Evolutionary conservation across 2,888 invertebrate species (phyloP).

Genomic region (Cheilosia pagana): DNA sequence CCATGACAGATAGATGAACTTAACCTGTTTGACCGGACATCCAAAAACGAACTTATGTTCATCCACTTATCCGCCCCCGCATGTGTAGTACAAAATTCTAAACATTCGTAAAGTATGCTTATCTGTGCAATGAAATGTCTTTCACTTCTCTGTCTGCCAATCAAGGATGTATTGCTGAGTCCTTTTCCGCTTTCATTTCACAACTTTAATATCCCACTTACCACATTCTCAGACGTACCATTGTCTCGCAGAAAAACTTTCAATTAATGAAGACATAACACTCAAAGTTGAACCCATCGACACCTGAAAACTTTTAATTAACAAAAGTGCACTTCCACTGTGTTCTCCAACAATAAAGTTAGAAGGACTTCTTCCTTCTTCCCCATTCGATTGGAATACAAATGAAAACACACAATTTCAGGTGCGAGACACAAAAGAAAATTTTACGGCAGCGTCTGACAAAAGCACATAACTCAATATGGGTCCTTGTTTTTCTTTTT

Average conservation of each 20-base stretch:
- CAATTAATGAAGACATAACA: constrained; percentile 60
- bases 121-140: background rate
- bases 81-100: too few species aligned
- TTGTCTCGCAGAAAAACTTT: constrained; percentile 42
- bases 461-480: constrained; percentile 41
- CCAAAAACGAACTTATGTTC: too few species aligned
- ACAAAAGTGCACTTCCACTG: constrained; percentile 62
- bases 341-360: constrained; percentile 4
- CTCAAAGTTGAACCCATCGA: constrained; percentile 48
- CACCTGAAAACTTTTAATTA: constrained; percentile 69
- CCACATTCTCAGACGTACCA: background rate
- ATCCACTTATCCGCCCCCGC: too few species aligned
- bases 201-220: background rate
- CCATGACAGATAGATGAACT: too few species aligned
- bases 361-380: background rate
- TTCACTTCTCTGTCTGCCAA: too few species aligned
- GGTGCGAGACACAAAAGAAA: constrained; percentile 41
- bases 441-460: constrained; percentile 43
- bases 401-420: constrained; percentile 34
- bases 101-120: too few species aligned
- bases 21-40: too few species aligned
- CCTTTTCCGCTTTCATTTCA: background rate
- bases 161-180: too few species aligned
- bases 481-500: constrained; percentile 7
- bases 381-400: constrained; percentile 1